phyloP scores from a whole-genome alignment of 2,797 vertebrate species.

The Dryobates pubescens region DNA sequence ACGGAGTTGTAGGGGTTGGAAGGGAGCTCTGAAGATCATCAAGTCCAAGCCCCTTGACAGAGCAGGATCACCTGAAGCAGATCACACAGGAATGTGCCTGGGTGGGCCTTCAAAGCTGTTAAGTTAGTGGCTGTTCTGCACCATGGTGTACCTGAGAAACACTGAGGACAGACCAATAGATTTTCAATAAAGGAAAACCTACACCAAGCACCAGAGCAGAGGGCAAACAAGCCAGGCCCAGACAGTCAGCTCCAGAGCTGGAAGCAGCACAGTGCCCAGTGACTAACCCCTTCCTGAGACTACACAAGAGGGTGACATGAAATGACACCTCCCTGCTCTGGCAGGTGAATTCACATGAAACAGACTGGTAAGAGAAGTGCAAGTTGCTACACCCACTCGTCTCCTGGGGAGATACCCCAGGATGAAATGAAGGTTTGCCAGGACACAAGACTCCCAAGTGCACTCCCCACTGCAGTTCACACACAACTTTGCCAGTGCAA shows the following conservation, averaged over 20 bases:
- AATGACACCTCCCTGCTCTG: not conserved
- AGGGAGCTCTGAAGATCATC: too few species aligned
- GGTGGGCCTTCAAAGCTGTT: too few species aligned
- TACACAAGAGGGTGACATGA: not conserved
- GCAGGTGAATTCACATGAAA: not conserved
- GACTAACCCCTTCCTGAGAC: accelerated
- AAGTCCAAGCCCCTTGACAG: too few species aligned
- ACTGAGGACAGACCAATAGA: not conserved
- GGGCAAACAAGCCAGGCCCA: not conserved
- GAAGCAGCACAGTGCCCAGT: accelerated
- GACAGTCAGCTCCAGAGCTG: not conserved
- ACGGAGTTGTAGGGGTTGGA: too few species aligned
- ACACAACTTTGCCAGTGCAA: not conserved
- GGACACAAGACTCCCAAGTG: accelerated
- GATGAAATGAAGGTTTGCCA: not conserved
- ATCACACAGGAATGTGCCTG: too few species aligned
- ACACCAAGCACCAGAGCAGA: not conserved
- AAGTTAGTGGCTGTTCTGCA: not conserved
- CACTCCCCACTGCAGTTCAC: not conserved
- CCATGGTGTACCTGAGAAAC: not conserved
- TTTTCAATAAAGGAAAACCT: not conserved
- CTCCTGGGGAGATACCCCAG: not conserved
- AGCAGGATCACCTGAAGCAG: too few species aligned
- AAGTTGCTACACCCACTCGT: not conserved
- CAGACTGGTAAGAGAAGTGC: not conserved